Conservation (phyloP, 1,140 invertebrate species). For the Scaptomyza graminum region DNA sequence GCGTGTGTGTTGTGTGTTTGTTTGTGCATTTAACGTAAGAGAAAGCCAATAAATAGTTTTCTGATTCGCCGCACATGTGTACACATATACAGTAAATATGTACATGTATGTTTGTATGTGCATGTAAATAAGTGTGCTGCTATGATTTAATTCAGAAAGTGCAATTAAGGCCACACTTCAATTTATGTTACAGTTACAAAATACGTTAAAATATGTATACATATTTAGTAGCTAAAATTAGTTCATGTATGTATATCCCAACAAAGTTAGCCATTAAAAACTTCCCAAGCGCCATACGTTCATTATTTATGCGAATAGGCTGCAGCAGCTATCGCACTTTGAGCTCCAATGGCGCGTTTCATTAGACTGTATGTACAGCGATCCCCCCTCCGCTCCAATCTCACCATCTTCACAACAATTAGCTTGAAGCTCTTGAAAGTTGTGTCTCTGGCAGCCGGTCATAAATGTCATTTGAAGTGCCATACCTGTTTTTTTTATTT, state of each 20-base stretch:
- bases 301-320: constrained; percentile 57
- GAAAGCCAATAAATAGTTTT: constrained; percentile 46
- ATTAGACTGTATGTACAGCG: constrained; percentile 41
- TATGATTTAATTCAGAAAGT: constrained; percentile 40
- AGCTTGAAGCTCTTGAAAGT: constrained; percentile 28
- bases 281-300: constrained; percentile 12
- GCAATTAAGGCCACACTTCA: constrained; percentile 27
- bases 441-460: constrained; percentile 35
- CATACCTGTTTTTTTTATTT: not conserved
- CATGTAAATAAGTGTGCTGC: constrained; percentile 8
- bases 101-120: constrained; percentile 1
- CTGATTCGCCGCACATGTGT: constrained; percentile 22
- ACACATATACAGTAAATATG: not conserved
- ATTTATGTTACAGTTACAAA: constrained; percentile 11
- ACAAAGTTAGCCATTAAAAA: not conserved
- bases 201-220: not conserved
- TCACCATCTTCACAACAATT: constrained; percentile 22
- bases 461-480: constrained; percentile 36
- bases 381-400: constrained; percentile 3
- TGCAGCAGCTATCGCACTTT: constrained; percentile 41
- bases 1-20: constrained; percentile 1
- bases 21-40: constrained; percentile 25
- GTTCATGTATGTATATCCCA: not conserved
- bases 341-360: constrained; percentile 69
- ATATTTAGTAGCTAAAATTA: constrained; percentile 1